Conservation (phyloP, 2,113 vertebrate species). For the Channa argus region DNA sequence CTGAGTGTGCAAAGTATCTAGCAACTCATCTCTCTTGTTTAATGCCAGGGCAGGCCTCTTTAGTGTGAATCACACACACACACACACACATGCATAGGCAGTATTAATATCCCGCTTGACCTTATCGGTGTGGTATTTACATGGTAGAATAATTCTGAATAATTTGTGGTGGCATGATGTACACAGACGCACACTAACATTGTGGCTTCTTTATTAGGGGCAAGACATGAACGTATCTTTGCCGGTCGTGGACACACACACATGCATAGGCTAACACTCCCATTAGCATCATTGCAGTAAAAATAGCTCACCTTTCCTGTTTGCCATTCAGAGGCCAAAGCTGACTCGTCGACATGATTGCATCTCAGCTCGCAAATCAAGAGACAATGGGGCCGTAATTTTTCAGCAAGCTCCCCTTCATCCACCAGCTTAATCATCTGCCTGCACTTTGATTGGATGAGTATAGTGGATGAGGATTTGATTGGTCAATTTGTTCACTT, state of each 20-base stretch:
- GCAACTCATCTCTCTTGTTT: slow-evolving; percentile 34
- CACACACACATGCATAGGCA: neutral
- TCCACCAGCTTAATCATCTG: slow-evolving; percentile 38
- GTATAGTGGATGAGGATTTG: slow-evolving; percentile 52
- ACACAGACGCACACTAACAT: slow-evolving; percentile 38
- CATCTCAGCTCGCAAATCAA: slow-evolving; percentile 67
- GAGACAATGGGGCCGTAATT: slow-evolving; percentile 68
- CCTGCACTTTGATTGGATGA: slow-evolving; percentile 63
- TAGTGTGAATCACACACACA: slow-evolving; percentile 33
- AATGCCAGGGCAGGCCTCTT: slow-evolving; percentile 44
- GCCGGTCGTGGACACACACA: neutral
- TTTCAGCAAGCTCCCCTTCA: slow-evolving; percentile 55
- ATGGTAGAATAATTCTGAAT: slow-evolving; percentile 52
- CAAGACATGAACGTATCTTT: slow-evolving; percentile 29
- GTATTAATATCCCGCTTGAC: slow-evolving; percentile 60
- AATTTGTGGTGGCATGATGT: slow-evolving; percentile 50
- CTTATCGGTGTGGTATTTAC: slow-evolving; percentile 61
- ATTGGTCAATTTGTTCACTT: slow-evolving; percentile 68
- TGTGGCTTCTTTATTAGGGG: slow-evolving; percentile 51
- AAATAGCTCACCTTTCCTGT: slow-evolving; percentile 66
- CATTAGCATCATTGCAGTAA: slow-evolving; percentile 56
- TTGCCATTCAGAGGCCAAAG: slow-evolving; percentile 58
- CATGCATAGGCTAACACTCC: slow-evolving; percentile 19
- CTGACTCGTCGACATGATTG: slow-evolving; percentile 59
- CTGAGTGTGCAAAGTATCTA: slow-evolving; percentile 13